phyloP scores from a whole-genome alignment of 2,888 invertebrate genomes.

The Caenorhabditis wallacei region DNA sequence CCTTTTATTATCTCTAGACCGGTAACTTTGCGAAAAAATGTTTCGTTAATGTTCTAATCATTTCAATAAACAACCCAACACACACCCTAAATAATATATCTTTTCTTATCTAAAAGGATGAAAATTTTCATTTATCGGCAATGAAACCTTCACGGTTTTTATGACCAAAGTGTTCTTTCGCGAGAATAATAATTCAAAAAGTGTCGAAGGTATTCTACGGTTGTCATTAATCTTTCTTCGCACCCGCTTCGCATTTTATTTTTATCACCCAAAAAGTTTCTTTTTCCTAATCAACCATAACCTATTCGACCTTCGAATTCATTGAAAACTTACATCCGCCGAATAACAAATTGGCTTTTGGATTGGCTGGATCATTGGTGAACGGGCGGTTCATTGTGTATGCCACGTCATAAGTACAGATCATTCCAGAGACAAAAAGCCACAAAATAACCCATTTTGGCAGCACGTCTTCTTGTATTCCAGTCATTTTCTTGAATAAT shows the following conservation, averaged over 20 bases:
- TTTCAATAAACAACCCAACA: not conserved
- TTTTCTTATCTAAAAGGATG: not conserved
- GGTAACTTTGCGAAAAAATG: not conserved
- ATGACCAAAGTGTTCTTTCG: conserved; percentile 10
- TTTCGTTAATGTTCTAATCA: not conserved
- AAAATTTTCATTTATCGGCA: not conserved
- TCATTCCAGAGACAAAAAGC: conserved; percentile 49
- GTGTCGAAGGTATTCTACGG: not conserved
- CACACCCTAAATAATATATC: not conserved
- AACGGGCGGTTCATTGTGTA: conserved; percentile 67
- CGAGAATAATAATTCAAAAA: not conserved
- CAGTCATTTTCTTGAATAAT: conserved; percentile 32
- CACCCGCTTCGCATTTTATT: not conserved
- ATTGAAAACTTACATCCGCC: conserved; percentile 48
- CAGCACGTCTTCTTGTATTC: conserved; percentile 29
- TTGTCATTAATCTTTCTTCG: not conserved
- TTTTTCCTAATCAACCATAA: not conserved
- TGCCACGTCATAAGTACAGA: conserved; percentile 65
- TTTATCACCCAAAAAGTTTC: conserved; percentile 2
- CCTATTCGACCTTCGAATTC: not conserved
- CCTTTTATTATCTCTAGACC: not conserved
- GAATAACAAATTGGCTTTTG: conserved; percentile 20
- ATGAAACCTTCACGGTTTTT: not conserved
- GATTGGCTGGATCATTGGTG: conserved; percentile 58
- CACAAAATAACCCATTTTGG: conserved; percentile 44